Conservation (phyloP, 2,888 invertebrate genomes). For the Lamellibrachia satsuma region DNA sequence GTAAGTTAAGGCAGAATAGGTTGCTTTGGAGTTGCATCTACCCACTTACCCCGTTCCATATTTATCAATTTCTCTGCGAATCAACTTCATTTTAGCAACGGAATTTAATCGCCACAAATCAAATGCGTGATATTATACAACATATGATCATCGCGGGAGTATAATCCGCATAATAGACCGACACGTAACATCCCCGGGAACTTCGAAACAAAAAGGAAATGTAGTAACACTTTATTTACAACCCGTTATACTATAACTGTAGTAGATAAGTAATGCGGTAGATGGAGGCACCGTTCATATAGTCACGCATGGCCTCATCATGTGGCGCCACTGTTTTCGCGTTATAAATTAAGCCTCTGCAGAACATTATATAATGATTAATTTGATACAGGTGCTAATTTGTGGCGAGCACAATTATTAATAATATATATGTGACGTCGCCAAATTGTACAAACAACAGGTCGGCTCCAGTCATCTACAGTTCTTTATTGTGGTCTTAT, state of each 20-base stretch:
- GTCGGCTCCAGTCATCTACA: too few relatives aligned
- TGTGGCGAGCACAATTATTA: too few relatives aligned
- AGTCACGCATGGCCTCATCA: too few relatives aligned
- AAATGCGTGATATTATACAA: not conserved
- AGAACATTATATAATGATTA: too few relatives aligned
- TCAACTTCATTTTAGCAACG: conserved; percentile 50
- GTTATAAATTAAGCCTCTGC: too few relatives aligned
- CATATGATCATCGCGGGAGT: not conserved
- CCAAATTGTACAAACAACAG: too few relatives aligned
- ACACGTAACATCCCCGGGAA: not conserved
- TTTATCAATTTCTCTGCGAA: conserved; percentile 56
- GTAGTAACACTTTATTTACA: not conserved
- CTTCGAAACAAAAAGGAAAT: not conserved
- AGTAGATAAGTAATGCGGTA: too few relatives aligned
- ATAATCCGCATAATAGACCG: not conserved
- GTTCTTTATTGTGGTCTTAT: too few relatives aligned
- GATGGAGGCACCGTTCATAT: too few relatives aligned
- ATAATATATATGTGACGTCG: too few relatives aligned
- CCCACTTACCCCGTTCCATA: conserved; percentile 51
- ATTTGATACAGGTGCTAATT: too few relatives aligned
- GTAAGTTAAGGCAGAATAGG: not conserved
- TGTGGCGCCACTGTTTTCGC: too few relatives aligned
- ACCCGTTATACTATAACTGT: not conserved
- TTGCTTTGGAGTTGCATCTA: not conserved
- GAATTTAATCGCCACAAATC: not conserved